Evolutionary conservation across 2,113 vertebrate species (phyloP), one percentile per base, ranked within the genome.

Genomic region (Channa maculata): DNA sequence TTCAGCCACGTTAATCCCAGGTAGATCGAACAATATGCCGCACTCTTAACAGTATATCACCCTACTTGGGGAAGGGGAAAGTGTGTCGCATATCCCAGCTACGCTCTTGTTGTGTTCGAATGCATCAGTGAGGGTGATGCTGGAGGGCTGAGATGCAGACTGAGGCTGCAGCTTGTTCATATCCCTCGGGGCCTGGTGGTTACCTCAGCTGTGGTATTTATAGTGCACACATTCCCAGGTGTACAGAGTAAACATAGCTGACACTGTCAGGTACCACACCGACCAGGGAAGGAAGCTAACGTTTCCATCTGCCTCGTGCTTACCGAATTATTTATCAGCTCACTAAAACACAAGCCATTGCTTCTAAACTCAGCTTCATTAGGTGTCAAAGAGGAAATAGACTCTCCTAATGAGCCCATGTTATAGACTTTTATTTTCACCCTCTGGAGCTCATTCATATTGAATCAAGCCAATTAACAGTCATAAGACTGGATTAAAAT

Each of bases 181-280:
- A 1, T 74, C 61, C 71, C 83, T 33, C 1, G 3, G 37, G 79
- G 43, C 37, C 38, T 6, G 43, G 54, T 5, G 33, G 78, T 81
- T 77, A 79, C 71, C 79, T 0, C 69, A 49, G 77, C 66, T 62
- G 68, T 64, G 75, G 71, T 82, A 85, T 91, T 88, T 87, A 85
- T 80, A 84, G 79, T 54, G 65, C 81, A 73, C 85, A 81, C 86
- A 75, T 68, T 86, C 82, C 77, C 75, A 75, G 75, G 86, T 81
- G 86, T 79, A 74, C 65, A 76, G 66, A 72, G 80, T 83, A 86
- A 88, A 90, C 85, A 87, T 3, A 44, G 71, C 24, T 8, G 8
- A 66, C 48, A n/a, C 51, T 9, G 69, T 75, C 85, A 82, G 85
- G 77, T 77, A 82, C 60, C 63, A 2, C 57, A 3, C 11, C 54